A percentile compares a stretch with the other conserved stretches of the same genome.
These are phyloP conservation scores for Marasmarcha lunaedactyla DNA, from an alignment of 2,888 invertebrate genomes.

Conservation along the genomic window DNA sequence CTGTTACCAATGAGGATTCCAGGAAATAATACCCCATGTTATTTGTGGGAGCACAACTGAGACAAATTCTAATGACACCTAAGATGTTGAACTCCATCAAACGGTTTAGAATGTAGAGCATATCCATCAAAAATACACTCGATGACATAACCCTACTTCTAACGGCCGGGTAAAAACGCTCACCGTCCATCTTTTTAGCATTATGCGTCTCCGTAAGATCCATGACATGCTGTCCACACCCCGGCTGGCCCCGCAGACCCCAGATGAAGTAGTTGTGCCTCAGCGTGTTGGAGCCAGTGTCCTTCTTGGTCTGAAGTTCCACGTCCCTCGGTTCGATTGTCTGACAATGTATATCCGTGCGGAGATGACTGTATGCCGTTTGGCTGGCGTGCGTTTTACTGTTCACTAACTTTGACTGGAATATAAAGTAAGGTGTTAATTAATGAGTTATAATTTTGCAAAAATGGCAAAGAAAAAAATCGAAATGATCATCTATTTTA, in stretches of 20 bases:
- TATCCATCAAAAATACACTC: no score
- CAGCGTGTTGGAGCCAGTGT: constrained; percentile 32
- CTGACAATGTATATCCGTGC: constrained; percentile 73
- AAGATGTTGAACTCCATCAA: no score
- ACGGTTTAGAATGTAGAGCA: no score
- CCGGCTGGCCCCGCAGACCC: constrained; percentile 68
- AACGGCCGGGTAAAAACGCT: constrained; percentile 6
- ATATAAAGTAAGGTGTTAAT: no score
- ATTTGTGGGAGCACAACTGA: no score
- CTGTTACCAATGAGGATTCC: no score
- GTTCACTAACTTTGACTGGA: constrained; percentile 71
- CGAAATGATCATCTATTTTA: no score
- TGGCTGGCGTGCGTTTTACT: constrained; percentile 78
- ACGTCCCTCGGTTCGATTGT: constrained; percentile 60
- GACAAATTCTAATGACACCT: no score
- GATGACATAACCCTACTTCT: no score
- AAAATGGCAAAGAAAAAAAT: no score
- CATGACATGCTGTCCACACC: constrained; percentile 65
- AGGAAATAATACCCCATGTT: no score
- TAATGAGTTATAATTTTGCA: no score
- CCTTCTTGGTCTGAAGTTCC: constrained; percentile 38
- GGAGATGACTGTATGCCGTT: constrained; percentile 74
- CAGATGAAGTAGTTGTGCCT: constrained; percentile 47
- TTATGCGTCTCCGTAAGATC: constrained; percentile 23
- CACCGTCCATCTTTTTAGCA: constrained; percentile 26